Percentiles rank a stretch among this genome's conserved stretches.
These are phyloP conservation scores for Leptobrachium ailaonicum DNA, from an alignment of 2,113 vertebrate species.

Conservation along the genomic window DNA sequence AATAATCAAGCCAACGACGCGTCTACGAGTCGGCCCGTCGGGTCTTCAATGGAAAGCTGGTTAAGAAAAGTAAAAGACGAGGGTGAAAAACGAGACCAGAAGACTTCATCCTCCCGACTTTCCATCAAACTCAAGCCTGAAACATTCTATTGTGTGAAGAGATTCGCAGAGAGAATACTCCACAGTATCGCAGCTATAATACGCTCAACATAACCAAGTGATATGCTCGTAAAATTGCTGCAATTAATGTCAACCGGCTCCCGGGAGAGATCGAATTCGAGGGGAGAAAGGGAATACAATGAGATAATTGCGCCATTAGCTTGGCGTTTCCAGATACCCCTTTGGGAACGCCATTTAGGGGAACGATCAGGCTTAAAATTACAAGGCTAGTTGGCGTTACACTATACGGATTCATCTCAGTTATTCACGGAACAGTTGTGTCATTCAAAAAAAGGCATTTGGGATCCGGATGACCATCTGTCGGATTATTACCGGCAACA, in stretches of 20 bases:
- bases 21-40: background rate
- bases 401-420: background rate
- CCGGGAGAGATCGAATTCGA: background rate
- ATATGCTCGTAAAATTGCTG: background rate
- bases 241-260: slow-evolving; percentile 22
- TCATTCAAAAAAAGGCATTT: slow-evolving; percentile 1
- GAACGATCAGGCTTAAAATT: slow-evolving; percentile 16
- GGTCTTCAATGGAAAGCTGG: too few relatives aligned
- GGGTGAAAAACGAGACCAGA: too few relatives aligned
- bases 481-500: slow-evolving; percentile 20
- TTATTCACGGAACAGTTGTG: slow-evolving; percentile 7
- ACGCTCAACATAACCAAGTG: background rate
- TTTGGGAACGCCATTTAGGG: slow-evolving; percentile 23
- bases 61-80: too few relatives aligned
- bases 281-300: background rate
- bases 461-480: slow-evolving; percentile 21
- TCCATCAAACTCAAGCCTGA: background rate
- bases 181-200: background rate
- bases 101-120: background rate
- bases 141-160: slow-evolving; percentile 8
- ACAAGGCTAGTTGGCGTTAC: slow-evolving; percentile 12
- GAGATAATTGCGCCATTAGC: slow-evolving; percentile 15
- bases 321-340: background rate
- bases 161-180: background rate
- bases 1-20: background rate